Evolutionary conservation across 2,113 vertebrate genomes (phyloP).

Genomic region (Origma solitaria): DNA sequence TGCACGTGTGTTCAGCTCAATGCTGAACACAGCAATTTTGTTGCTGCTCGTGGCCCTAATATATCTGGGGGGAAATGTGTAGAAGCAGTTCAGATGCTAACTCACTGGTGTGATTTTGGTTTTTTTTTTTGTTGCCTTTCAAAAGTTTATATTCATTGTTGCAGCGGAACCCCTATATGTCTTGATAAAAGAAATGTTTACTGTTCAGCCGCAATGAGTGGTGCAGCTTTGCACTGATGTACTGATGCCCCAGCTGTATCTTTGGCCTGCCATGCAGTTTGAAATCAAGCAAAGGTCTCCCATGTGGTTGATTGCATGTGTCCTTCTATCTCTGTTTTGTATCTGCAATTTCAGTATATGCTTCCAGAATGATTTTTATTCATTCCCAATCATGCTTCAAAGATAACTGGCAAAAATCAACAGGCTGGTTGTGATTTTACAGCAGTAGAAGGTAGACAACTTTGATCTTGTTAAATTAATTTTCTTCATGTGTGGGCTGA

Average conservation of each 20-base stretch:
- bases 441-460: conserved; percentile 20
- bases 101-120: neutral
- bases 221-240: neutral
- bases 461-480: conserved; percentile 60
- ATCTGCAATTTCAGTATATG: conserved; percentile 5
- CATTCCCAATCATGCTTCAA: conserved; percentile 53
- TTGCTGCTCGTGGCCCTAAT: neutral
- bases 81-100: neutral
- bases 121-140: neutral
- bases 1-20: neutral
- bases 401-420: conserved; percentile 33
- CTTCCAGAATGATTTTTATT: conserved; percentile 43
- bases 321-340: conserved; percentile 31
- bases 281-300: neutral
- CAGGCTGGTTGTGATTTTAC: conserved; percentile 39
- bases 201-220: neutral
- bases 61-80: neutral
- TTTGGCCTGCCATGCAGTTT: neutral
- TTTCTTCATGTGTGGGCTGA: conserved; percentile 61
- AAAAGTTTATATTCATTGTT: neutral
- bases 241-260: neutral
- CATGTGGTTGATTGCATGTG: neutral
- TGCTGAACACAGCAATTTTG: neutral
- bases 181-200: neutral
- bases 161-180: neutral